Conservation (phyloP, 2,888 invertebrate species). For the Anagyrus pseudococci region DNA sequence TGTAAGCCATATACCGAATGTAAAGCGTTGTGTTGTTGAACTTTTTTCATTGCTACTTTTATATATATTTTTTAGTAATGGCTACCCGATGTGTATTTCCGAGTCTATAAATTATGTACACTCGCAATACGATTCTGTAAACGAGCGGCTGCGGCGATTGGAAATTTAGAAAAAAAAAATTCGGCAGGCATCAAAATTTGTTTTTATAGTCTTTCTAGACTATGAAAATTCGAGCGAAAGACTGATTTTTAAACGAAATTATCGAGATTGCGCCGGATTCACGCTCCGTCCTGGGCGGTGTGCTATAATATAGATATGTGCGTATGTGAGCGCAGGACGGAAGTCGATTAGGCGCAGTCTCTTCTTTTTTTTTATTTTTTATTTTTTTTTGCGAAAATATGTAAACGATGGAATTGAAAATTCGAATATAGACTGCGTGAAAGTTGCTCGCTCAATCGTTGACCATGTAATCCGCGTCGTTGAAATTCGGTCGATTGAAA, state of each 20-base stretch:
- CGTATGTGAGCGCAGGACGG: too few species aligned
- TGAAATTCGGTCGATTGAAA: too few species aligned
- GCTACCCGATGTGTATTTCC: conserved; percentile 9
- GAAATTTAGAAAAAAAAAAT: conserved; percentile 14
- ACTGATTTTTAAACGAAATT: conserved; percentile 33
- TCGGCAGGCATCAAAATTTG: conserved; percentile 17
- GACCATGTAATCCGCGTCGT: too few species aligned
- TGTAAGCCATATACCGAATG: conserved; percentile 4
- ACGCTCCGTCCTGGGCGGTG: too few species aligned
- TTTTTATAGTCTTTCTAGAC: conserved; percentile 32
- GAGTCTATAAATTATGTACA: too few species aligned
- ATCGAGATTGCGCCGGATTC: too few species aligned
- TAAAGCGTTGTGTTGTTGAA: conserved; percentile 33
- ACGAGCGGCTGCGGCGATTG: background rate
- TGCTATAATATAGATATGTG: too few species aligned
- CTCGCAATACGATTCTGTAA: conserved; percentile 41
- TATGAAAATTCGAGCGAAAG: conserved; percentile 34
- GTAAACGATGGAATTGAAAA: background rate
- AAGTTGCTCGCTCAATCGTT: conserved; percentile 3
- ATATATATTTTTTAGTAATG: conserved; percentile 38
- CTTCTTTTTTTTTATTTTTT: too few species aligned
- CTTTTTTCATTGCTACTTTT: conserved; percentile 39
- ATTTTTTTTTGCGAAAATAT: too few species aligned
- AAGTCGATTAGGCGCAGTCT: too few species aligned
- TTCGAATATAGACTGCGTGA: conserved; percentile 7